These are phyloP conservation scores for Diadumene lineata DNA, from an alignment of 92 coral and sea anemone genomes.

Conservation along the genomic window DNA sequence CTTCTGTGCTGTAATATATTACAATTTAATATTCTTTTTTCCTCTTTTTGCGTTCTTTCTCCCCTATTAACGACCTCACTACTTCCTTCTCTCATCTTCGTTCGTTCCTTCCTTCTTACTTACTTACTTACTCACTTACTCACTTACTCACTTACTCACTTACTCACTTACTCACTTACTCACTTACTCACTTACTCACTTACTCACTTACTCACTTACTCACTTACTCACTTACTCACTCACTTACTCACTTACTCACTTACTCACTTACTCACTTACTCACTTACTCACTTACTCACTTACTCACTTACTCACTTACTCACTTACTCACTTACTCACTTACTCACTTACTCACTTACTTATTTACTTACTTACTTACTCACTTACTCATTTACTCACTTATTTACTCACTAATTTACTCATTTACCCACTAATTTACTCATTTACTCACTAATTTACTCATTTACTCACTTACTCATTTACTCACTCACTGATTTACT, in stretches of 20 bases:
- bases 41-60: background rate
- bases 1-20: too few species aligned
- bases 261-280: too few species aligned
- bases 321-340: background rate
- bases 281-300: background rate
- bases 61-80: background rate
- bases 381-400: background rate
- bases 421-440: too few species aligned
- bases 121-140: background rate
- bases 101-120: background rate
- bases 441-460: too few species aligned
- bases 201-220: background rate
- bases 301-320: background rate
- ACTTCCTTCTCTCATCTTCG: background rate
- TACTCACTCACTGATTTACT: background rate
- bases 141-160: background rate
- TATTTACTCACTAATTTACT: background rate
- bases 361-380: background rate
- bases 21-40: background rate
- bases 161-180: background rate
- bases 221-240: background rate
- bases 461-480: background rate
- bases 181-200: too few species aligned
- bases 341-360: background rate
- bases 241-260: too few species aligned